These are phyloP conservation scores for Oikopleura vanhoeffeni DNA, from an alignment of 23 tunicate genomes.

Conservation along the genomic window DNA sequence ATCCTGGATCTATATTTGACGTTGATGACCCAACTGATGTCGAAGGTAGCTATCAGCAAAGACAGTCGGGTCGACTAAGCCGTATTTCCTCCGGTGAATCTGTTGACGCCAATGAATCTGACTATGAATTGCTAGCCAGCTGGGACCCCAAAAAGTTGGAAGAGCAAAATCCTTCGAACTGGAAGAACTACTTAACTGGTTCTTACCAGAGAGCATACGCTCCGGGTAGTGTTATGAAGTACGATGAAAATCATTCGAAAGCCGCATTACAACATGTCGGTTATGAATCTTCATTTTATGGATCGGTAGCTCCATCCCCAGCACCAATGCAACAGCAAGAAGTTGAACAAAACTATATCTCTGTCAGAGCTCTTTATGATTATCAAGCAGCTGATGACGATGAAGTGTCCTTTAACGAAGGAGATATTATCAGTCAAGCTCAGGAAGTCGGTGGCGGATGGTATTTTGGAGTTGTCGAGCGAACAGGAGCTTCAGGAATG, in stretches of 20 bases:
- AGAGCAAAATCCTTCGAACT: slow-evolving; percentile 21
- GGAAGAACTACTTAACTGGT: slow-evolving; percentile 61
- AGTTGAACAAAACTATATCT: background rate
- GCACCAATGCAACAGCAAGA: background rate
- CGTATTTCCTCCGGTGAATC: background rate
- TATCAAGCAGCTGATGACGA: slow-evolving; percentile 65
- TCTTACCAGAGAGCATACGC: background rate
- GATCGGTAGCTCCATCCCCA: slow-evolving; percentile 13
- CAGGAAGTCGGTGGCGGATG: slow-evolving; percentile 91
- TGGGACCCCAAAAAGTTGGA: slow-evolving; percentile 21
- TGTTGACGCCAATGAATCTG: slow-evolving; percentile 30
- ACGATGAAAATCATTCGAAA: background rate
- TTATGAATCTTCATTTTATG: slow-evolving; percentile 17
- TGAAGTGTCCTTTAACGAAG: slow-evolving; percentile 49
- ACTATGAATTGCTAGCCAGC: slow-evolving; percentile 14
- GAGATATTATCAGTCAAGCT: slow-evolving; percentile 62
- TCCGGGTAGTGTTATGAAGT: slow-evolving; percentile 12
- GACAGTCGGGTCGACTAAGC: background rate
- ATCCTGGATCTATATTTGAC: slow-evolving; percentile 79
- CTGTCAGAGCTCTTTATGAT: slow-evolving; percentile 52
- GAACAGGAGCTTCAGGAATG: slow-evolving; percentile 87
- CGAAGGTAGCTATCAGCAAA: background rate
- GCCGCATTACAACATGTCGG: background rate
- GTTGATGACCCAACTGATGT: slow-evolving; percentile 49
- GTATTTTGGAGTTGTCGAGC: slow-evolving; percentile 74